A percentile compares a stretch with the other conserved stretches of the same genome.
phyloP scores from a whole-genome alignment of 2,888 invertebrate species.

The Lepeophtheirus nordmannii region DNA sequence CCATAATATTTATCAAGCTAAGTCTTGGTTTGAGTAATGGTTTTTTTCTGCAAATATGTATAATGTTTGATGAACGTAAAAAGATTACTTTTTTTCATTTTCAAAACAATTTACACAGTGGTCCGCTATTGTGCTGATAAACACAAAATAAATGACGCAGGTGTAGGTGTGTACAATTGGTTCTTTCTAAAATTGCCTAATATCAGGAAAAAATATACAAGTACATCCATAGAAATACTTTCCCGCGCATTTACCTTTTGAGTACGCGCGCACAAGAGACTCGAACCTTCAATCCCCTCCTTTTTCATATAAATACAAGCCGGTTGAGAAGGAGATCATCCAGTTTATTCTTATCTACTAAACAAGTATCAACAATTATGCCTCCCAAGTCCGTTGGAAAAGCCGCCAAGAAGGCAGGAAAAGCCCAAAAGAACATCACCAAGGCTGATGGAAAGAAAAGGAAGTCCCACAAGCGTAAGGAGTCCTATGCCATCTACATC shows the following conservation, averaged over 20 bases:
- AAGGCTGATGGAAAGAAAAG: conserved; percentile 30
- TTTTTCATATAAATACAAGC: no score
- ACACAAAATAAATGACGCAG: background rate
- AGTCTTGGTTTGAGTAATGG: background rate
- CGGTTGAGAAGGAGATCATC: no score
- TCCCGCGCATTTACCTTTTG: no score
- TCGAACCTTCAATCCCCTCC: no score
- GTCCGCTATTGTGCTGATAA: background rate
- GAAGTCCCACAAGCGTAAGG: conserved; percentile 32
- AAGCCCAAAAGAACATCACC: conserved; percentile 32
- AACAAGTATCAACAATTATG: conserved; percentile 26
- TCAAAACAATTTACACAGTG: background rate
- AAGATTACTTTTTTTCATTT: background rate
- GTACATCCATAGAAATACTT: no score
- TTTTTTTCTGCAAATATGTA: background rate
- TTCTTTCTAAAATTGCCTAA: no score
- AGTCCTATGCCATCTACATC: conserved; percentile 36
- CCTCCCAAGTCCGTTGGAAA: conserved; percentile 29
- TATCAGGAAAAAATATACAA: no score
- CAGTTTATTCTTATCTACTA: background rate
- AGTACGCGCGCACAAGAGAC: no score
- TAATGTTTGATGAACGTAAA: background rate
- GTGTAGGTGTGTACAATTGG: no score
- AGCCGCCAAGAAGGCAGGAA: conserved; percentile 32
- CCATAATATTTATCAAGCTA: background rate